A percentile compares a stretch with the other conserved stretches of the same genome.
These are phyloP conservation scores for Athalia cordata DNA, from an alignment of 2,888 invertebrate genomes.

Conservation along the genomic window DNA sequence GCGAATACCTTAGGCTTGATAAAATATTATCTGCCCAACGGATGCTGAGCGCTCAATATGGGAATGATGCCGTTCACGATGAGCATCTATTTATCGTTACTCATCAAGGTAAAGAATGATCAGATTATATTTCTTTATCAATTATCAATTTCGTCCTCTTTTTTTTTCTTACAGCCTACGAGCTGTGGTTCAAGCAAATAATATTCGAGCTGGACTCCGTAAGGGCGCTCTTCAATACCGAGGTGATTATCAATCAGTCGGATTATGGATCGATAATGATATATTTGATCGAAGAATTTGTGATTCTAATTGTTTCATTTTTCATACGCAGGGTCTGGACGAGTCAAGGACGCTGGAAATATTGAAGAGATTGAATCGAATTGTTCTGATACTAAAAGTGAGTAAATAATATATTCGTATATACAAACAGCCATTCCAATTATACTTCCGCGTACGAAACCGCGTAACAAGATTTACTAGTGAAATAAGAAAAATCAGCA, in stretches of 20 bases:
- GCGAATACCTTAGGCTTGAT: constrained; percentile 93
- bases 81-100: constrained; percentile 98
- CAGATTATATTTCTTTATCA: neutral
- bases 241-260: constrained; percentile 61
- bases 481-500: too few species aligned
- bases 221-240: constrained; percentile 83
- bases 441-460: too few species aligned
- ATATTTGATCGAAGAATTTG: neutral
- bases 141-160: constrained; percentile 4
- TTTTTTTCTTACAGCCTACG: constrained; percentile 85
- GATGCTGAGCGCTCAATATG: constrained; percentile 83
- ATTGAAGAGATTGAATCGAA: constrained; percentile 91
- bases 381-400: constrained; percentile 94
- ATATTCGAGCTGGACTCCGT: constrained; percentile 97
- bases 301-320: neutral
- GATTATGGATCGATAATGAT: constrained; percentile 2
- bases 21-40: constrained; percentile 88
- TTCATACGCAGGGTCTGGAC: constrained; percentile 79
- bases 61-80: constrained; percentile 89
- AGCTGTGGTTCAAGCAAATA: constrained; percentile 99
- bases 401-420: constrained; percentile 50
- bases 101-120: constrained; percentile 87
- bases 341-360: constrained; percentile 96
- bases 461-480: too few species aligned
- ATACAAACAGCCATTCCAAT: neutral